Evolutionary conservation across 2,888 invertebrate species (phyloP).

Genomic region (Plusia festucae): DNA sequence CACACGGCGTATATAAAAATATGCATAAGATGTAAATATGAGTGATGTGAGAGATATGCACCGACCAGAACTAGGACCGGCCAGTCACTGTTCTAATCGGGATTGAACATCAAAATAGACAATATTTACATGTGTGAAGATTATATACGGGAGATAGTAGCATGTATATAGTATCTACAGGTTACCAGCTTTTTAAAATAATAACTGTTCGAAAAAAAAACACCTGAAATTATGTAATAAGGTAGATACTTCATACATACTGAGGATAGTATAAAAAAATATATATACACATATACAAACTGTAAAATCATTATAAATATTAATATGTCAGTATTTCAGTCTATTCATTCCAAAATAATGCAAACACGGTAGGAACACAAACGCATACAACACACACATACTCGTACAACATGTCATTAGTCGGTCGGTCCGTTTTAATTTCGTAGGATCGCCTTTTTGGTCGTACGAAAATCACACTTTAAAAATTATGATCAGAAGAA

Average conservation of each 20-base stretch:
- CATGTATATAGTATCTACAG: conserved; percentile 42
- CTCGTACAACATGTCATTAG: conserved; percentile 14
- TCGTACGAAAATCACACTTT: neutral
- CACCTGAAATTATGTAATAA: neutral
- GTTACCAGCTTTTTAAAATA: neutral
- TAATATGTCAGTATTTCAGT: conserved; percentile 53
- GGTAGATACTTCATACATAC: conserved; percentile 47
- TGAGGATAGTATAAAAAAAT: conserved; percentile 13
- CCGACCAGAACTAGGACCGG: conserved; percentile 17
- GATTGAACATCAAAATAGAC: conserved; percentile 20
- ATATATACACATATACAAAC: conserved; percentile 53
- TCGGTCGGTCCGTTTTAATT: conserved; percentile 14
- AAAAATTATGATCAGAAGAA: conserved; percentile 27
- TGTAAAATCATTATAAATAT: conserved; percentile 47
- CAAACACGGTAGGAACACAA: conserved; percentile 44
- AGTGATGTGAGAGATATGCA: conserved; percentile 29
- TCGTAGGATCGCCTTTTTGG: neutral
- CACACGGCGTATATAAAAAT: conserved; percentile 38
- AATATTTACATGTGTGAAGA: conserved; percentile 25
- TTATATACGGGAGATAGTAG: conserved; percentile 21
- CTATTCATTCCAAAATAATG: conserved; percentile 61
- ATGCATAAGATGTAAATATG: conserved; percentile 12
- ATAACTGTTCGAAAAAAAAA: neutral
- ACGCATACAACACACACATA: conserved; percentile 54
- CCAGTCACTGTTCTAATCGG: conserved; percentile 8